Evolutionary conservation across 2,888 invertebrate species (phyloP), one percentile per base, ranked within the genome.

Genomic region (Cantharis lateralis): DNA sequence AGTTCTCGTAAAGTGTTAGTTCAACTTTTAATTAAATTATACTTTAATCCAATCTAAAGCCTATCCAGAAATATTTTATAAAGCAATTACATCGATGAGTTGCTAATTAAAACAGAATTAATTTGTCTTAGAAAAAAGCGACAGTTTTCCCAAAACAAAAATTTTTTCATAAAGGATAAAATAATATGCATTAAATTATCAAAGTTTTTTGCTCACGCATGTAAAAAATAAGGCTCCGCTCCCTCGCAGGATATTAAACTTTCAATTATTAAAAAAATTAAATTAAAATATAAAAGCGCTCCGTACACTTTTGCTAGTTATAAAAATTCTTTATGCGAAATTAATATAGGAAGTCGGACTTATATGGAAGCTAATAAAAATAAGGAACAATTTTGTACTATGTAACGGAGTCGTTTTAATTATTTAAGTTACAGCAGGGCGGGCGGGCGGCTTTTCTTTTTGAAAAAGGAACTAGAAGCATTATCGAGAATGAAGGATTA

Each of bases 241-340:
- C 70, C 62, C 20, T 26, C 63, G 69, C 10, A 9, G 74, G 63
- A 74, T 74, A 74, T 74, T 74, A 70, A 70, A 74, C 69, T 74
- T 74, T 74, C 70, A 74, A 74, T 74, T 70, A 63, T 26, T 68
- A 69, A 62, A 66, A 70, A 74, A 32, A 62, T 70, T 70, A 24
- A 70, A 70, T 74, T 74, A 70, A 74, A 74, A 74, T n/a, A 66
- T 15, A 66, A 24, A 24, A 66, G 64, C 20, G 64, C 18, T 13
- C 64, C 16, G 73, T 15, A n/a, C 48, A 74, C 32, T 74, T 74
- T 74, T 74, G 70, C 64, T 70, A 74, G 70, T 74, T 70, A 73
- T 48, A 48, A 48, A 70, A 74, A 70, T 74, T 70, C 69, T 63
- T 48, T 62, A 28, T n/a, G 26, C 13, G 26, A 69, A 70, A 74